Base-by-base conservation (phyloP, 2,113 vertebrate species). In the Hypocryptadius cinnamomeus region DNA sequence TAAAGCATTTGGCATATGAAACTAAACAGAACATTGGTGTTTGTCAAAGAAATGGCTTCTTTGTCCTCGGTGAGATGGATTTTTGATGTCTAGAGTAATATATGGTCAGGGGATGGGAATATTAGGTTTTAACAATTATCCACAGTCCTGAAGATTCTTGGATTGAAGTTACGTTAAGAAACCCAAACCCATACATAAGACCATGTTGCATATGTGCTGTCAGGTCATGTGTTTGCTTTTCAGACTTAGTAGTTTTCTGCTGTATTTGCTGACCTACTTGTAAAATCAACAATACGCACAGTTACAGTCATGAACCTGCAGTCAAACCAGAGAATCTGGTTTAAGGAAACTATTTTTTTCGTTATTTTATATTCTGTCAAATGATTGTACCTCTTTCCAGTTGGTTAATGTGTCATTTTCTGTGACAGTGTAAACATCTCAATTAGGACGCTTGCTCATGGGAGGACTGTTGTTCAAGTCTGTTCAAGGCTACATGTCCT, bases 121-220 rank as follows among this genome's bases (percentile, higher is more conserved):
- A 35, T 24, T 69, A 37, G 12, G 42, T 79, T 77, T 76, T 65
- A 39, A 51, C 33, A 51, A 3, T 37, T 72, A 10, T 22, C 28
- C 60, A 3, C 3, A 6, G 44, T 42, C 27, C 6, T 54, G 18
- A 22, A 66, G 15, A 8, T 56, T 93, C 64, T 76, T 85, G 17
- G 33, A n/a, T 27, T 80, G 28, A 51, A 8, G 3, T 56, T 78
- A 25, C 13, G 16, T 85, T 50, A 42, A 21, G 63, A 78, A 91
- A 40, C 1, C 1, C 15, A 70, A 53, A 57, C 12, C 13, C 0
- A 0, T 66, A 13, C 13, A 3, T 39, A 33, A 31, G 42, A 77
- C n/a, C 6, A 3, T 23, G 3, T 88, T 59, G 30, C 35, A 4
- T 66, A 11, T 6, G 3, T 60, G 27, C 39, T 85, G 8, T 59